Evolutionary conservation across 1,140 invertebrate genomes (phyloP), one percentile per base, ranked within the genome.

Genomic region (Physella acuta): DNA sequence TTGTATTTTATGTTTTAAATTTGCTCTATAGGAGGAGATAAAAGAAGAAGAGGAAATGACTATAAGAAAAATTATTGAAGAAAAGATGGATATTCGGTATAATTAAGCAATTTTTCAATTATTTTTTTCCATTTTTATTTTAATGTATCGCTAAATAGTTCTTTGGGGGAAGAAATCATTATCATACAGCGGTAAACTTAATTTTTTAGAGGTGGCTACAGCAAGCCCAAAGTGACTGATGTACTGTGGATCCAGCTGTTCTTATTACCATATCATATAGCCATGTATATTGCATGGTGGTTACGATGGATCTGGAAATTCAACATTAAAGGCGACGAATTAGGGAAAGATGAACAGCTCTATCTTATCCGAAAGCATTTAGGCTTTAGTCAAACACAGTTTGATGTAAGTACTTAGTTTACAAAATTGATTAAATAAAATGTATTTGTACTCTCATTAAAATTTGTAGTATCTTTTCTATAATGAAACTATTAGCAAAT

Each of bases 121-220:
- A 5, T 11, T 60, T 3, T 62, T 44, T 62, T 36, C 33, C 36
- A 4, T 62, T n/a, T 62, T 34, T 20, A 37, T 37, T 28, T 24
- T 5, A 44, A 2, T 2, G 3, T n/a, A n/a, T n/a, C n/a, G n/a
- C n/a, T n/a, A n/a, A n/a, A n/a, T n/a, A n/a, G n/a, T n/a, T n/a
- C n/a, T n/a, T n/a, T n/a, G n/a, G n/a, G n/a, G n/a, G n/a, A n/a
- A n/a, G n/a, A n/a, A n/a, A n/a, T n/a, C n/a, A n/a, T n/a, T n/a
- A n/a, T n/a, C n/a, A n/a, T n/a, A n/a, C n/a, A n/a, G n/a, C n/a
- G n/a, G n/a, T n/a, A n/a, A n/a, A n/a, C n/a, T n/a, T n/a, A n/a
- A n/a, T n/a, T n/a, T n/a, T n/a, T n/a, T n/a, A 88, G 92, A 80
- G 94, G 94, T 3, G 92, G 92, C 8, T 95, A 94, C 85, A 91